phyloP scores from a whole-genome alignment of 2,888 invertebrate genomes.

The Xylota sylvarum region DNA sequence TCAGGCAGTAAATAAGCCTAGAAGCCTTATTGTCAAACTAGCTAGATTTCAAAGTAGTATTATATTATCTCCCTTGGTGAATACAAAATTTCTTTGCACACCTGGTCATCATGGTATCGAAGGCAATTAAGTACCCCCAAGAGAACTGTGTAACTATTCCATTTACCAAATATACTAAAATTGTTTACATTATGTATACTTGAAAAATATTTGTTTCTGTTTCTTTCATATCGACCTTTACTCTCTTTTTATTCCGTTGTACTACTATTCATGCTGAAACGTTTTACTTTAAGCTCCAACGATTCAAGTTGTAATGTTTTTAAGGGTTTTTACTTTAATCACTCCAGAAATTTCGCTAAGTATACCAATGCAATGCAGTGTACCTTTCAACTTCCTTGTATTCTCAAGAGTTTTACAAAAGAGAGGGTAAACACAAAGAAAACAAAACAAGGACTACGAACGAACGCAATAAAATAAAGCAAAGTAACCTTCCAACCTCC shows the following conservation, averaged over 20 bases:
- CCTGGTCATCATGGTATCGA: no score
- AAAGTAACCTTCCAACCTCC: not conserved
- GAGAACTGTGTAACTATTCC: not conserved
- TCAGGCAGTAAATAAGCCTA: no score
- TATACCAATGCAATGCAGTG: not conserved
- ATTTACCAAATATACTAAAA: not conserved
- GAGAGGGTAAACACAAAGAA: slow-evolving; percentile 2
- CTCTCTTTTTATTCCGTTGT: not conserved
- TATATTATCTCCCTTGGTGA: no score
- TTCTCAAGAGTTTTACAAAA: slow-evolving; percentile 1
- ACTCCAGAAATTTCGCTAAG: slow-evolving; percentile 1
- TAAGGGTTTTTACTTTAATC: not conserved
- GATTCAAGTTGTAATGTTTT: not conserved
- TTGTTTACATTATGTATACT: not conserved
- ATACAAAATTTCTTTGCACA: no score
- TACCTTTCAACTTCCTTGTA: slow-evolving; percentile 2
- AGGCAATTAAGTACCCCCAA: no score
- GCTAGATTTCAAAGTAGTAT: no score
- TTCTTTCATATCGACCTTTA: not conserved
- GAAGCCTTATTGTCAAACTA: no score
- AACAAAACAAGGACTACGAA: slow-evolving; percentile 4
- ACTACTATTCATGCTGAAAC: not conserved
- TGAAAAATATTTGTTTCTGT: not conserved
- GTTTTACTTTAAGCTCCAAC: slow-evolving; percentile 1
- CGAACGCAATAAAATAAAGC: not conserved